These are phyloP conservation scores for Seira ritae DNA, from an alignment of 2,888 invertebrate species.

Conservation along the genomic window DNA sequence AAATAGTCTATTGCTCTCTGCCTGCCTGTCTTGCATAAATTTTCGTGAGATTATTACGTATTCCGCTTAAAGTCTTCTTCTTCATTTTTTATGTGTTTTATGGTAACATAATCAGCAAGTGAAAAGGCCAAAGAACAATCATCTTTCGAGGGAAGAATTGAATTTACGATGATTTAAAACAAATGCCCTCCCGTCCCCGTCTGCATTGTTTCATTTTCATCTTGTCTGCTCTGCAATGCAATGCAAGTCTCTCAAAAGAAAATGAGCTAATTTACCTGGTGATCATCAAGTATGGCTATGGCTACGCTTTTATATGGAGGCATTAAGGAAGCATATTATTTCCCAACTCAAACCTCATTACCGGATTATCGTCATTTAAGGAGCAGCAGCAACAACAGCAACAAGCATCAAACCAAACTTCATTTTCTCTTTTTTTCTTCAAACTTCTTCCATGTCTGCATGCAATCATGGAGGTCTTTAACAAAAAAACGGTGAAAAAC, in stretches of 20 bases:
- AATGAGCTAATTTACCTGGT: conserved; percentile 56
- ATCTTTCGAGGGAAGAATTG: neutral
- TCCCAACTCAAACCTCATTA: conserved; percentile 32
- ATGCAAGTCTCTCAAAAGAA: conserved; percentile 10
- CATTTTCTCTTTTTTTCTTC: conserved; percentile 37
- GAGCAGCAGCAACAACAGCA: neutral
- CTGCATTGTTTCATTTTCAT: conserved; percentile 11
- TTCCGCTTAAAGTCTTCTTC: conserved; percentile 14
- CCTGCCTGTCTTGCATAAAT: conserved; percentile 10
- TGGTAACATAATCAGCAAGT: conserved; percentile 37
- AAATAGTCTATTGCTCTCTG: neutral
- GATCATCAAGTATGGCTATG: conserved; percentile 15
- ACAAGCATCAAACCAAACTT: conserved; percentile 20
- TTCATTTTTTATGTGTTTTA: conserved; percentile 50
- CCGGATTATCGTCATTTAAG: conserved; percentile 19
- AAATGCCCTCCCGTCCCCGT: conserved; percentile 4
- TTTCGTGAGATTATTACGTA: conserved; percentile 8
- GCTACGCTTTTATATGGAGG: neutral
- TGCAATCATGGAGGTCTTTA: conserved; percentile 63
- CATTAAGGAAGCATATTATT: conserved; percentile 11
- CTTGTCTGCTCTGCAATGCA: no score
- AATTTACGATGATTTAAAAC: conserved; percentile 25
- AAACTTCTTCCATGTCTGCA: conserved; percentile 51
- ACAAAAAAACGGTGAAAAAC: conserved; percentile 60
- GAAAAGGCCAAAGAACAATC: neutral